phyloP scores from a whole-genome alignment of 2,113 vertebrate species.

The Melanerpes formicivorus region DNA sequence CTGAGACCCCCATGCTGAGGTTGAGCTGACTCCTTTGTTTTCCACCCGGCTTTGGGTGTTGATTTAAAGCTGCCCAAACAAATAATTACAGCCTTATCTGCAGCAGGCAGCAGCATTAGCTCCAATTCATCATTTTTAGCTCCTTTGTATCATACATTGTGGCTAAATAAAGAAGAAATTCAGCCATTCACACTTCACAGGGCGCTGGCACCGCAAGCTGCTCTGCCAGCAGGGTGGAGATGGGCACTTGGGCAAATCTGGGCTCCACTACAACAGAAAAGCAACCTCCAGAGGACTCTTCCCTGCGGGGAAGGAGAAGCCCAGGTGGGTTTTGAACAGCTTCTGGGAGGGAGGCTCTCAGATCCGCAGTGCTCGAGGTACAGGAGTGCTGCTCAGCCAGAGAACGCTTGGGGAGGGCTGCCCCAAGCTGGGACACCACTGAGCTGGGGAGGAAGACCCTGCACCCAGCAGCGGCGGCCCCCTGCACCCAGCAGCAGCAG shows the following conservation, averaged over 20 bases:
- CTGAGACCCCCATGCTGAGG: slow-evolving; percentile 51
- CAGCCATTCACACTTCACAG: neutral
- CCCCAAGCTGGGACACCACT: neutral
- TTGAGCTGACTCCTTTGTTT: slow-evolving; percentile 70
- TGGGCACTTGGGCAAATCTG: neutral
- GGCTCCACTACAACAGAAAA: neutral
- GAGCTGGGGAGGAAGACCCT: too few species aligned
- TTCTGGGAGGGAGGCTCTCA: fast-evolving
- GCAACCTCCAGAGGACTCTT: neutral
- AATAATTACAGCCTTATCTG: slow-evolving; percentile 80
- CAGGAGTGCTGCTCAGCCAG: fast-evolving
- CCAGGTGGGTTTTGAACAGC: neutral
- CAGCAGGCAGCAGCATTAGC: slow-evolving; percentile 77
- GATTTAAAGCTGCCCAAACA: slow-evolving; percentile 79
- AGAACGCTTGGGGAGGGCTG: neutral
- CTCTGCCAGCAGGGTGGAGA: neutral
- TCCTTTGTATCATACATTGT: slow-evolving; percentile 7
- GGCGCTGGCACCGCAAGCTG: neutral
- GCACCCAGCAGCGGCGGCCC: too few species aligned
- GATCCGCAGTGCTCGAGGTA: neutral
- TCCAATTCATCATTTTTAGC: slow-evolving; percentile 73
- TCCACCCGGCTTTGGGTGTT: slow-evolving; percentile 64
- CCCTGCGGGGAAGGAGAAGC: neutral
- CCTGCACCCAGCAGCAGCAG: too few species aligned
- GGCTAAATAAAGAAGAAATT: neutral